phyloP scores from a whole-genome alignment of 2,888 invertebrate species.

The Apodemia zela region DNA sequence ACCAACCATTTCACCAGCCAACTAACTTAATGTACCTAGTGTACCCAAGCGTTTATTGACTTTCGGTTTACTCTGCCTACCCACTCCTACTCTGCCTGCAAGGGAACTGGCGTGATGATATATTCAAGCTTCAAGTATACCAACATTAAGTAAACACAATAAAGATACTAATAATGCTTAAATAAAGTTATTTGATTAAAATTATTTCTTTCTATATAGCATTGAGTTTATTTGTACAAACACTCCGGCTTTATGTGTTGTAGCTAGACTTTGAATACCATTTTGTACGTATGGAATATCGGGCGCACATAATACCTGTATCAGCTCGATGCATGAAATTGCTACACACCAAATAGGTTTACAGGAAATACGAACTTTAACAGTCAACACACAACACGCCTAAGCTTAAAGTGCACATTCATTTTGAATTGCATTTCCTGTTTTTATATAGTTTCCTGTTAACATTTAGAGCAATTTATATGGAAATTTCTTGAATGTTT shows the following conservation, averaged over 20 bases:
- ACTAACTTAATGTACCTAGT: no score
- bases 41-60: no score
- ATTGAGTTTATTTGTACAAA: no score
- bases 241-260: not conserved
- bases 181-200: no score
- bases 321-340: constrained; percentile 21
- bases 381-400: constrained; percentile 1
- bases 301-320: constrained; percentile 22
- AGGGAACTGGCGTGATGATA: no score
- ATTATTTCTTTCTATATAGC: no score
- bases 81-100: no score
- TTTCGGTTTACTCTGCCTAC: no score
- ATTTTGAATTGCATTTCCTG: not conserved
- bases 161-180: no score
- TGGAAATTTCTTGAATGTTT: not conserved
- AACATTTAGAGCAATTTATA: not conserved
- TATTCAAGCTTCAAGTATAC: no score
- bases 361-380: constrained; percentile 18
- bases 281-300: constrained; percentile 23
- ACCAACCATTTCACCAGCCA: no score
- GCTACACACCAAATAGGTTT: constrained; percentile 24
- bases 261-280: constrained; percentile 17
- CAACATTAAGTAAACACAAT: no score
- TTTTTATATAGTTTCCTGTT: not conserved
- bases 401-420: not conserved